Evolutionary conservation across 2,797 vertebrate genomes (phyloP), one percentile per base, ranked within the genome.

Genomic region (Hippocampus kuda): DNA sequence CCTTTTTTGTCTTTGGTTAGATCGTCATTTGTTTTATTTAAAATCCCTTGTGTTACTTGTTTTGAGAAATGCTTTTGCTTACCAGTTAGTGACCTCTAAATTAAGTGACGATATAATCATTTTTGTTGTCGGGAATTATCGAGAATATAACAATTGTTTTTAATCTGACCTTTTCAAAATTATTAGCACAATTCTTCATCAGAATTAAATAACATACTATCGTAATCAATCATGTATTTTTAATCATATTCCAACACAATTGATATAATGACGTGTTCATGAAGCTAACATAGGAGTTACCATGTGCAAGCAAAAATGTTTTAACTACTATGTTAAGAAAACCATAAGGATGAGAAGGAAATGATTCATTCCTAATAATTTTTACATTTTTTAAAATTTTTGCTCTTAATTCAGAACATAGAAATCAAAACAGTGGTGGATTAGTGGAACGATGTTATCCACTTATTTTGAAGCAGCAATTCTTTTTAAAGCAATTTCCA

Each of bases 401-500:
- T 27, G 11, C 12, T 30, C 5, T 27, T 13, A 59, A 27, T 27
- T 27, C 24, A 6, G 34, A 38, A 38, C 3, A 62, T 18, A 38
- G 34, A 41, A 38, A 22, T 73, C 56, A 27, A 15, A 63, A 66
- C 41, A 70, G 3, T 11, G 44, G 53, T 56, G 51, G 27, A 51
- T 20, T 12, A 60, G 59, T 72, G 20, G 70, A 73, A 76, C 56
- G 67, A 72, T 20, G 18, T 56, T 30, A 81, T 80, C 73, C 78
- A 83, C 74, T 77, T 73, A 67, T 81, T 78, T 42, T 75, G 49
- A 60, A 70, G 71, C 54, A 66, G 72, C 70, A 75, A 73, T 84
- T 85, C 26, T 75, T 83, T 83, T 86, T 64, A 27, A 27, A 11
- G 70, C 67, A 81, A 70, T 79, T 79, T 77, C 74, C 66, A 70